Evolutionary conservation across 2,888 invertebrate species (phyloP).

Genomic region (Germaria angustata): DNA sequence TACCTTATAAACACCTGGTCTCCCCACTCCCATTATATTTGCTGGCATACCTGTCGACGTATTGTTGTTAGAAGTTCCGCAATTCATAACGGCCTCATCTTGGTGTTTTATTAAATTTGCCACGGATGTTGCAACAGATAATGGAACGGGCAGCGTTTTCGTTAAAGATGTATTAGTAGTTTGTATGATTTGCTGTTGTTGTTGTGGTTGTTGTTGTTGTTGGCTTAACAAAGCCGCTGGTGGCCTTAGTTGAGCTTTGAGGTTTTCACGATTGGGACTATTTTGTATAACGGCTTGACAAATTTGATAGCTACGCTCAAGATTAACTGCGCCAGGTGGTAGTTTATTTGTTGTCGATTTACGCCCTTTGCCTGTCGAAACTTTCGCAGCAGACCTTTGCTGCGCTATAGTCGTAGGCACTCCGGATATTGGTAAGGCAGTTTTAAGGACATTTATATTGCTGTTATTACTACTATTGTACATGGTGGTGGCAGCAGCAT

Average conservation of each 20-base stretch:
- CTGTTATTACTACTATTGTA: constrained; percentile 55
- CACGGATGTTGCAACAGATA: constrained; percentile 71
- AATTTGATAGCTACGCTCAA: constrained; percentile 97
- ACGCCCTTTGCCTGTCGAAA: constrained; percentile 78
- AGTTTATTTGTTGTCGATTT: constrained; percentile 84
- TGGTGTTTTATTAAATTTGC: constrained; percentile 72
- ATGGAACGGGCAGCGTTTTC: constrained; percentile 67
- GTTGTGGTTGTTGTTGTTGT: constrained; percentile 64
- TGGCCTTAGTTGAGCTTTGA: constrained; percentile 91
- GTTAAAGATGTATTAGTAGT: constrained; percentile 71
- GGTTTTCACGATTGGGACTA: constrained; percentile 93
- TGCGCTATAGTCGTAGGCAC: constrained; percentile 79
- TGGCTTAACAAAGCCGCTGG: constrained; percentile 86
- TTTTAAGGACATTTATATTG: constrained; percentile 68
- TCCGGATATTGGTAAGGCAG: constrained; percentile 74
- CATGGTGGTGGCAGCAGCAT: constrained; percentile 45
- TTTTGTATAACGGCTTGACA: constrained; percentile 96
- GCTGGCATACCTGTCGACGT: constrained; percentile 72
- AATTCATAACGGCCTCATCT: constrained; percentile 68
- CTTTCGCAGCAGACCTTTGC: constrained; percentile 74
- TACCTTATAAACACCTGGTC: constrained; percentile 79
- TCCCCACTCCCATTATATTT: constrained; percentile 77
- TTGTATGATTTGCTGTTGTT: constrained; percentile 68
- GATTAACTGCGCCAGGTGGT: constrained; percentile 93
- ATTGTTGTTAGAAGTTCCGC: constrained; percentile 70